Base-by-base conservation (phyloP, 2,113 vertebrate species). In the Chaetorhynchus papuensis region DNA sequence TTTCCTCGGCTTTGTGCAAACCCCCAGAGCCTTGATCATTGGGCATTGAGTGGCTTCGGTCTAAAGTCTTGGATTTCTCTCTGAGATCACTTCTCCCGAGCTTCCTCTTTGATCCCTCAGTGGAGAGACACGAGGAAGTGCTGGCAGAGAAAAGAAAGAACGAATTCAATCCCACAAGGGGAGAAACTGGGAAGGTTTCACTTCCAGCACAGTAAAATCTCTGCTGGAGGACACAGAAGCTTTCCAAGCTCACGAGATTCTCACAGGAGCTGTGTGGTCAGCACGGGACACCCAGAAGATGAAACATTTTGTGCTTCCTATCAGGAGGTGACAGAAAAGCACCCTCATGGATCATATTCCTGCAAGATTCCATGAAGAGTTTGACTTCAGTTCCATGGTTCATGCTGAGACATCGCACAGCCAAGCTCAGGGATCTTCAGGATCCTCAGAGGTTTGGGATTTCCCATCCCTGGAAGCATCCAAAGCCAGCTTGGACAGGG, bases 41-140 rank as follows among this genome's bases (percentile, higher is more conserved):
- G 66, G 72, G 59, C 87, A 52, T 81, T 57, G 84, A 70, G 52
- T 84, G 71, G 47, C 63, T 89, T 77, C 15, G 85, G 88, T 60
- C 49, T 89, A 89, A 95, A 93, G 81, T 65, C 88, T 93, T 90
- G 84, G 82, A 52, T 89, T 97, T 96, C 64, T 87, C 57, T 61
- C 87, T 87, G 76, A 87, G 91, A 90, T 94, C 76, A 7, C n/a
- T 63, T 86, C 84, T 93, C 52, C 77, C 39, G 68, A 80, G 74
- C 91, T 95, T 82, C 74, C 54, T 80, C 57, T 93, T 81, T 93
- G 74, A 96, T 93, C 59, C 28, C 84, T 83, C 75, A 26, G 57
- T 45, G 70, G 61, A 75, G 61, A 64, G 31, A 49, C 49, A 41
- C 7, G 13, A 64, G 54, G 27, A 83, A 41, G 39, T 3, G 53